Evolutionary conservation across 2,113 vertebrate species (phyloP).

Genomic region (Anseranas semipalmata): DNA sequence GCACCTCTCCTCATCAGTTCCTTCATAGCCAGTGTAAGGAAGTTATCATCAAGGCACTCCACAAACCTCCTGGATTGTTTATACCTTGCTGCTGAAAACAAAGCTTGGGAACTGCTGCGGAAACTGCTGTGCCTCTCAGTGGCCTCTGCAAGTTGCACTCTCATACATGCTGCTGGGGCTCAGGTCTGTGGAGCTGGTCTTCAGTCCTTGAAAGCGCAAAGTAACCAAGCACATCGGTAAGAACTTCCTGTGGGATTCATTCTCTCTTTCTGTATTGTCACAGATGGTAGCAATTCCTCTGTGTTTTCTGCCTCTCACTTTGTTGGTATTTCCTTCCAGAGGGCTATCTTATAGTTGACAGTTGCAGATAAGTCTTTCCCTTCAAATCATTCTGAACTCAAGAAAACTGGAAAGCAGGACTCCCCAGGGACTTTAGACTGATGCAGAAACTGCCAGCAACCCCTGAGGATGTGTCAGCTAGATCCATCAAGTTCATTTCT

Average conservation of each 20-base stretch:
- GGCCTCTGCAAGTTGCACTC: neutral
- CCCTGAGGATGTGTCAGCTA: neutral
- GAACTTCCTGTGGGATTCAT: neutral
- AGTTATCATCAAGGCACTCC: neutral
- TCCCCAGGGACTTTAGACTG: neutral
- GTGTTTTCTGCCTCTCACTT: neutral
- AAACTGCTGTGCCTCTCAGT: neutral
- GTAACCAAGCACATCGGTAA: neutral
- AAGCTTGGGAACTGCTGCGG: neutral
- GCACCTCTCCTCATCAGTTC: neutral
- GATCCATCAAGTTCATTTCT: neutral
- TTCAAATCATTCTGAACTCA: neutral
- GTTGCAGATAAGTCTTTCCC: neutral
- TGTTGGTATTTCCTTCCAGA: neutral
- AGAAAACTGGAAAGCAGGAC: neutral
- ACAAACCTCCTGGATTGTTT: neutral
- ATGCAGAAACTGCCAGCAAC: neutral
- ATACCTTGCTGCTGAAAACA: neutral
- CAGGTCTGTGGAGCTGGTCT: neutral
- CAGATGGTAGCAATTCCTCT: neutral
- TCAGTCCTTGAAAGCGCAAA: neutral
- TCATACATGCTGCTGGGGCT: neutral
- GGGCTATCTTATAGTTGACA: neutral
- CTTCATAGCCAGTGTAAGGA: neutral
- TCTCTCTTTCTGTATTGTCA: neutral